Percentiles rank a stretch among this genome's conserved stretches.
Evolutionary conservation across 2,888 invertebrate genomes (phyloP).

Genomic region (Deilephila elpenor): DNA sequence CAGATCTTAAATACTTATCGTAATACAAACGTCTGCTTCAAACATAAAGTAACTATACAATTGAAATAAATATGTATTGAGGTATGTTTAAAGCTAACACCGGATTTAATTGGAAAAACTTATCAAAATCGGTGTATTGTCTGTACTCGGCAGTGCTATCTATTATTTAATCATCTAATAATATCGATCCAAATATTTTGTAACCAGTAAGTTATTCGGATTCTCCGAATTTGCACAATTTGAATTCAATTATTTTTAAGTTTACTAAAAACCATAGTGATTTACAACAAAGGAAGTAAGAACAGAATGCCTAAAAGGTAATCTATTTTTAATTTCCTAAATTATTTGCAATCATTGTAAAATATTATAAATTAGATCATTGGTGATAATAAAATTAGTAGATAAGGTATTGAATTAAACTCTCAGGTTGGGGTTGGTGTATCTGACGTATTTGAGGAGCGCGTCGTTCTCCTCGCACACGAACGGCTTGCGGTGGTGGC

Average conservation of each 20-base stretch:
- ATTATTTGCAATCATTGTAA: slow-evolving; percentile 1
- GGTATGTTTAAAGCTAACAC: slow-evolving; percentile 49
- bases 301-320: too few relatives aligned
- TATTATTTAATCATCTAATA: not conserved
- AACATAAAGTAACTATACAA: slow-evolving; percentile 46
- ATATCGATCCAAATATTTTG: not conserved
- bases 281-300: too few relatives aligned
- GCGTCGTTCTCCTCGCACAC: slow-evolving; percentile 95
- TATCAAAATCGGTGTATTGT: not conserved
- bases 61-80: slow-evolving; percentile 63
- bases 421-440: slow-evolving; percentile 91
- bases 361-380: slow-evolving; percentile 32
- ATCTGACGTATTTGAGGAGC: slow-evolving; percentile 92
- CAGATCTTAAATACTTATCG: slow-evolving; percentile 63
- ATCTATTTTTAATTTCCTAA: too few relatives aligned
- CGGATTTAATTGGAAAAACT: not conserved
- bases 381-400: slow-evolving; percentile 32
- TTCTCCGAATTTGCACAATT: not conserved
- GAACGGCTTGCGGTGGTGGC: slow-evolving; percentile 95
- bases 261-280: too few relatives aligned
- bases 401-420: slow-evolving; percentile 74
- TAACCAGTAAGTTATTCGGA: too few relatives aligned
- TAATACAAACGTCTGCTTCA: slow-evolving; percentile 40
- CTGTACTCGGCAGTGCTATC: not conserved
- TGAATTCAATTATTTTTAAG: not conserved